phyloP scores from a whole-genome alignment of 2,888 invertebrate species.

The Pheosia gnoma region DNA sequence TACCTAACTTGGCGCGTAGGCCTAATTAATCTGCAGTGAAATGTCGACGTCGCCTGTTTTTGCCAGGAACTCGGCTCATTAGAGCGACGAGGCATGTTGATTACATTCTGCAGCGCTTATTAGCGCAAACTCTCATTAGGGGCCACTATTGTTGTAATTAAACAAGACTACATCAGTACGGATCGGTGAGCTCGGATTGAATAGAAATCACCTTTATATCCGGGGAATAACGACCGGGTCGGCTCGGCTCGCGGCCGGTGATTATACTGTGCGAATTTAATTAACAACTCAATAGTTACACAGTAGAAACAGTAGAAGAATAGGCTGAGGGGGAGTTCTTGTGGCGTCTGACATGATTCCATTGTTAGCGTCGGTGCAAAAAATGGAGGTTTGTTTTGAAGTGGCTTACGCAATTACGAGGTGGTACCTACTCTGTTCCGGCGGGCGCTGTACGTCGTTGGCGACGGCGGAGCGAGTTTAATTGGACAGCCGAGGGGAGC shows the following conservation, averaged over 20 bases:
- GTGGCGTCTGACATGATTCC: constrained; percentile 76
- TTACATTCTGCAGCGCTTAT: constrained; percentile 84
- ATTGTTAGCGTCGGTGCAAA: constrained; percentile 77
- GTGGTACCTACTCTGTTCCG: constrained; percentile 54
- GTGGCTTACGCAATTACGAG: constrained; percentile 79
- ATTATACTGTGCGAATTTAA: constrained; percentile 78
- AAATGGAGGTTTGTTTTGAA: constrained; percentile 75
- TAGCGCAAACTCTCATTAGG: constrained; percentile 83
- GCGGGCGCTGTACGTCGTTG: constrained; percentile 45
- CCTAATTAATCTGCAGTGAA: constrained; percentile 82
- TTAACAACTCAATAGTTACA: constrained; percentile 81
- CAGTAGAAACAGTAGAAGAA: constrained; percentile 56
- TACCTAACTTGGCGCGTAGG: constrained; percentile 62
- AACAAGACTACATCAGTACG: constrained; percentile 75
- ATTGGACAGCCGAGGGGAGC: constrained; percentile 70
- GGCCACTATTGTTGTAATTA: constrained; percentile 84
- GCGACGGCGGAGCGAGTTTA: constrained; percentile 63
- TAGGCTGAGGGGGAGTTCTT: constrained; percentile 74
- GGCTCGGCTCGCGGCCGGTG: constrained; percentile 35
- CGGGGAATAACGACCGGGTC: constrained; percentile 44
- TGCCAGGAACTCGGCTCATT: constrained; percentile 82
- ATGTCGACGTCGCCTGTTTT: constrained; percentile 79
- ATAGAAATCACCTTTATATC: constrained; percentile 58
- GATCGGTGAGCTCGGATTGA: constrained; percentile 46
- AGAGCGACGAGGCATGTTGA: constrained; percentile 82